phyloP scores from a whole-genome alignment of 2,113 vertebrate species.

The Ptychochromis oligacanthus region DNA sequence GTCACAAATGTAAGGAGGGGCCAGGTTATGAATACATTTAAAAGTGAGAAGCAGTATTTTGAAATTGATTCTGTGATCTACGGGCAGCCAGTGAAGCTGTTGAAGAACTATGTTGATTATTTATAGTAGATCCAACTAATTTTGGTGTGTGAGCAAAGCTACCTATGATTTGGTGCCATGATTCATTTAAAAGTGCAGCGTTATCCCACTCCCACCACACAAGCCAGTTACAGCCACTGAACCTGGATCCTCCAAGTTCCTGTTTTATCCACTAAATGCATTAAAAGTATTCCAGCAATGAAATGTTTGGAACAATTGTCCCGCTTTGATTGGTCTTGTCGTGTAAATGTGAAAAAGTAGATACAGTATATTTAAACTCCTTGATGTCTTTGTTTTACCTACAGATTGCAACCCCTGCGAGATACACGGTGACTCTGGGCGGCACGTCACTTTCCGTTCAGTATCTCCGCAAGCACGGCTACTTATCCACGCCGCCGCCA shows the following conservation, averaged over 20 bases:
- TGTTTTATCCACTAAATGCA: no score
- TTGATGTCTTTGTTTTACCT: slow-evolving; percentile 14
- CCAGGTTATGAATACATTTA: no score
- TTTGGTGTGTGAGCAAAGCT: neutral
- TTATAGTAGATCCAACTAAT: neutral
- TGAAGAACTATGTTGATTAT: neutral
- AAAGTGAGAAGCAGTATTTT: no score
- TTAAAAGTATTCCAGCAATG: no score
- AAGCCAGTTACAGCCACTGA: neutral
- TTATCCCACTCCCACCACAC: neutral
- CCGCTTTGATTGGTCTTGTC: no score
- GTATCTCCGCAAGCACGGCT: slow-evolving; percentile 88
- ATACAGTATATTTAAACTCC: neutral
- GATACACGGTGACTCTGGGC: slow-evolving; percentile 92
- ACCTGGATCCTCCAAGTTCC: no score
- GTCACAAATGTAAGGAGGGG: no score
- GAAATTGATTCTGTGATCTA: no score
- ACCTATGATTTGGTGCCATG: no score
- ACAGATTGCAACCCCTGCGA: slow-evolving; percentile 94
- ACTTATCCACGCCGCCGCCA: slow-evolving; percentile 92
- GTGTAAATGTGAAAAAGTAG: neutral
- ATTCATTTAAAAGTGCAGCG: neutral
- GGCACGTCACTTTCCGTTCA: slow-evolving; percentile 93
- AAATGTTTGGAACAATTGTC: neutral
- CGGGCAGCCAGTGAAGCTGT: no score